Base-by-base conservation (phyloP, 2,888 invertebrate genomes). In the Agonopterix heracliana region DNA sequence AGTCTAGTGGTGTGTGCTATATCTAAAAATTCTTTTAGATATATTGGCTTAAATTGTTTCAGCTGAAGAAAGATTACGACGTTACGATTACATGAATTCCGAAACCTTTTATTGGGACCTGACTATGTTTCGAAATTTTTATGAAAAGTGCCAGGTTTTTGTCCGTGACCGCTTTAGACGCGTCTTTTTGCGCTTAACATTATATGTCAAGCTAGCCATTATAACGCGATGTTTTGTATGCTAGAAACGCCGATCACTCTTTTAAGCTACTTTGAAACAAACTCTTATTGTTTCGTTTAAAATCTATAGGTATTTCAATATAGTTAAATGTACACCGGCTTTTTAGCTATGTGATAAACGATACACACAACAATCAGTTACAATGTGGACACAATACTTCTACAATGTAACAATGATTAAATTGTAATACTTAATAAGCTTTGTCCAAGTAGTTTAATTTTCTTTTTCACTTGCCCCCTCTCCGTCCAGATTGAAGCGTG, bases 401-500 rank as follows among this genome's bases (percentile, higher is more conserved):
- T 26, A 26, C 26, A 26, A 26, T 26, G 26, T 26, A 26, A 26
- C 26, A 26, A 26, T 26, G 26, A 26, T 26, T 26, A 26, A 26
- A 26, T 26, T 38, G 9, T 38, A 43, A 47, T 46, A n/a, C n/a
- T n/a, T n/a, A 45, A 49, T 53, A 44, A 36, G 46, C 51, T 46
- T 52, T 51, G 45, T 55, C 11, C 51, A 63, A 62, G 57, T 58
- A 38, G 41, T 43, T 35, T 60, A 61, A 59, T 73, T 74, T 64
- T 58, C 56, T 71, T 67, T 63, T 61, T 72, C 69, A 75, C 72
- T 75, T 68, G 74, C 76, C 78, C 64, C 82, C 80, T 80, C 77
- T 86, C 86, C 86, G 86, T 86, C 87, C 86, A 86, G 74, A 63
- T 76, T 61, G 58, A 81, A 74, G 72, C 77, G 85, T 87, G 85